A percentile compares a stretch with the other conserved stretches of the same genome.
phyloP scores from a whole-genome alignment of 2,113 vertebrate genomes.

The Psittacula cyanocephala region DNA sequence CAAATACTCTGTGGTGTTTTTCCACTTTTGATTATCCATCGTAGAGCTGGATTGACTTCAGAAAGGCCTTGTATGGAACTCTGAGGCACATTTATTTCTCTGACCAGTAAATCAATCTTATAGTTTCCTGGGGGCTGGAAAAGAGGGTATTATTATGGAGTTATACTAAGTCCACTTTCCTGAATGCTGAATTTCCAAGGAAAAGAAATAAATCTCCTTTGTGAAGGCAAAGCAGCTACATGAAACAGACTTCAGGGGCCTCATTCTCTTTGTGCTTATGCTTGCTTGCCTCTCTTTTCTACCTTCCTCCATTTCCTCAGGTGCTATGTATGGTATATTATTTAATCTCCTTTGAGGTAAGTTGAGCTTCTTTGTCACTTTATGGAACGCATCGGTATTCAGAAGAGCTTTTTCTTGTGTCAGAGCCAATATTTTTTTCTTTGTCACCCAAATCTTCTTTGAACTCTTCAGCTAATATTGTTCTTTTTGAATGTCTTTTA shows the following conservation, averaged over 20 bases:
- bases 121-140: constrained; percentile 48
- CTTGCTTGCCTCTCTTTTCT: neutral
- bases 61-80: constrained; percentile 48
- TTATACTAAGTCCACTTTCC: constrained; percentile 40
- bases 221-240: neutral
- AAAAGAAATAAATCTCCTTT: constrained; percentile 48
- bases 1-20: neutral
- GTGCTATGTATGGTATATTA: neutral
- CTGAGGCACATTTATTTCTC: constrained; percentile 47
- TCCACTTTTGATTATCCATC: constrained; percentile 46
- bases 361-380: neutral
- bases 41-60: constrained; percentile 59
- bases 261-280: constrained; percentile 25
- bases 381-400: constrained; percentile 37
- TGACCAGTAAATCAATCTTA: constrained; percentile 53
- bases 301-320: constrained; percentile 7
- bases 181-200: constrained; percentile 26
- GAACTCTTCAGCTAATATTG: constrained; percentile 42
- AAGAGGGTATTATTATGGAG: constrained; percentile 41
- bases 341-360: constrained; percentile 35
- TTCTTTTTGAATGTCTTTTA: constrained; percentile 14
- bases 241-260: constrained; percentile 33
- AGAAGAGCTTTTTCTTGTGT: constrained; percentile 26
- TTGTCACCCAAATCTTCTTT: constrained; percentile 42
- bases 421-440: constrained; percentile 49